Base-by-base conservation (phyloP, 2,113 vertebrate genomes). In the Microtus oregoni region DNA sequence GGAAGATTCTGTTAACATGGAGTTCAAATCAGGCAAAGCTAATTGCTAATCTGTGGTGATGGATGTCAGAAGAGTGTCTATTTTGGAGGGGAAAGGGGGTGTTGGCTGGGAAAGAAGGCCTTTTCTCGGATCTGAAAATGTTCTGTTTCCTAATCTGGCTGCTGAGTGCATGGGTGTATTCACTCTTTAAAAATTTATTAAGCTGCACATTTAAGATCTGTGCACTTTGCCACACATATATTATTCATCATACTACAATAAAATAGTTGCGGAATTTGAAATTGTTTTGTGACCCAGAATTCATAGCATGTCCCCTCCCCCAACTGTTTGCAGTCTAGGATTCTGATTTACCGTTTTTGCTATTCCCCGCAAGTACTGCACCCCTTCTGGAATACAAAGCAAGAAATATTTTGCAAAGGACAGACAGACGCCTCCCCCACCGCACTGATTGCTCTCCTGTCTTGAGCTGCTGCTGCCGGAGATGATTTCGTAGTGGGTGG, bases 141-240 rank as follows among this genome's bases (percentile, higher is more conserved):
- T 96, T 92, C 86, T 78, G 32, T 94, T 95, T 97, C 86, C 94
- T 94, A 86, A 95, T 86, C 86, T 94, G 77, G 67, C 65, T 41
- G 67, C 78, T 68, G 75, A 97, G 96, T 86, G 20, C 47, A 73
- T 70, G 92, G 67, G 41, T 86, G 73, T 41, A 68, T 82, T 97
- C 89, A 92, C 89, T 95, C 96, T 97, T 97, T 58, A 96, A 96
- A 97, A 97, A 96, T 97, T 94, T 89, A 97, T 91, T 86, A 83
- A 93, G 52, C 58, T 92, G 77, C 67, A 81, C 82, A 94, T 92
- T 97, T 94, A 94, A 96, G 91, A 94, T 94, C 58, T 82, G 89
- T 94, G 72, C 68, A 92, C 75, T 94, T 97, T 72, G 73, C 90
- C 14, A 38, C 20, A 28, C 61, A 96, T 95, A 52, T 92, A 96